phyloP scores from a whole-genome alignment of 1,140 invertebrate species.

The Probaryconus sp. region DNA sequence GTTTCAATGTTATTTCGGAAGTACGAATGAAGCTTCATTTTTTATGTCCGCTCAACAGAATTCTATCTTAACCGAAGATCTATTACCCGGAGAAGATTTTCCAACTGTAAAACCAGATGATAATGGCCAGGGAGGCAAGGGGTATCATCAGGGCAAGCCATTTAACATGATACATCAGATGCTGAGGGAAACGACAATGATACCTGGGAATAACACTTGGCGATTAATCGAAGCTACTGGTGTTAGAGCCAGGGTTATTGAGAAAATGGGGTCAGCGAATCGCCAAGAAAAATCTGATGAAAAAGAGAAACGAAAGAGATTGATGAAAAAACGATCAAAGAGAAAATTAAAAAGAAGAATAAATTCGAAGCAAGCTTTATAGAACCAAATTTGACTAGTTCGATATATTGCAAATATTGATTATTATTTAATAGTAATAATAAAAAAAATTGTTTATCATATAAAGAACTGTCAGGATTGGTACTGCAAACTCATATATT shows the following conservation, averaged over 20 bases:
- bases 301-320: background rate
- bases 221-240: conserved; percentile 42
- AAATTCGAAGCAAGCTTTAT: no score
- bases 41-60: conserved; percentile 37
- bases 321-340: conserved; percentile 12
- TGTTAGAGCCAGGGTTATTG: conserved; percentile 40
- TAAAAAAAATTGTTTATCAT: no score
- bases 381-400: no score
- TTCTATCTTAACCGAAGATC: conserved; percentile 16
- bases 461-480: no score
- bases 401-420: no score
- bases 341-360: no score
- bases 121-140: background rate
- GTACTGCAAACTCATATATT: no score
- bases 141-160: background rate
- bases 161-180: conserved; percentile 36
- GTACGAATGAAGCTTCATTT: conserved; percentile 19
- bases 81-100: background rate
- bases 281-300: conserved; percentile 8
- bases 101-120: conserved; percentile 6
- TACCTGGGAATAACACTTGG: conserved; percentile 39
- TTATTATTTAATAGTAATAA: no score
- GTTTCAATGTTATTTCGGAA: conserved; percentile 45
- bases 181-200: conserved; percentile 24
- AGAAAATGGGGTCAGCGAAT: conserved; percentile 26